Evolutionary conservation across 2,888 invertebrate genomes (phyloP), one percentile per base, ranked within the genome.

Genomic region (Euspilapteryx auroguttella): DNA sequence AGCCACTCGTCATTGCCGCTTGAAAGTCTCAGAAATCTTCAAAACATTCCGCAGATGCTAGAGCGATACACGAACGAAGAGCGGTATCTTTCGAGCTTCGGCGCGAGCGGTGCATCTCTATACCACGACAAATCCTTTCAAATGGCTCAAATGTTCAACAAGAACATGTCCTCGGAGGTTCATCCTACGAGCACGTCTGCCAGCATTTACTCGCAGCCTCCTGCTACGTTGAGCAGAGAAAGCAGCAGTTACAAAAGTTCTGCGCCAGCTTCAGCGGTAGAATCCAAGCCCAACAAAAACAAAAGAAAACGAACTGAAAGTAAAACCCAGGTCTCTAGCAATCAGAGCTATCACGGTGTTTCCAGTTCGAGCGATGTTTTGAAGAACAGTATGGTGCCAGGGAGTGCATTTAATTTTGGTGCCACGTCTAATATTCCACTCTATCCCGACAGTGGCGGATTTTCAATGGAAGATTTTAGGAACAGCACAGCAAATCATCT

Each of bases 361-460:
- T 81, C 88, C 42, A 82, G 86, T 27, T 71, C 81, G 3, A 49
- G 48, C 3, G 71, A 71, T 33, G 59, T 65, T 12, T 33, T 71
- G 23, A 73, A 69, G 36, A 43, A 55, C 1, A 82, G 82, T 41
- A 85, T 88, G 49, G 87, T 90, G 36, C 83, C 90, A 5, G 85
- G 87, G 14, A 89, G 89, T 61, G 89, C 91, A 28, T 92, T 91
- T 44, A 91, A 90, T 52, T 92, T 90, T 47, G 88, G 88, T 11
- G 79, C 88, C 3, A 75, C 87, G 1, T 76, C 85, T 3, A 78
- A 81, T 33, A 65, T 86, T 45, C 64, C 76, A 24, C 55, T 82
- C 30, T 83, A 83, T 41, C 77, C 73, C 5, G 85, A 85, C 25
- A 84, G 83, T 46, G 75, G 81, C 39, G 79, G 80, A 23, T 87